These are phyloP conservation scores for Sycophila texana DNA, from an alignment of 2,888 invertebrate genomes.

Conservation along the genomic window DNA sequence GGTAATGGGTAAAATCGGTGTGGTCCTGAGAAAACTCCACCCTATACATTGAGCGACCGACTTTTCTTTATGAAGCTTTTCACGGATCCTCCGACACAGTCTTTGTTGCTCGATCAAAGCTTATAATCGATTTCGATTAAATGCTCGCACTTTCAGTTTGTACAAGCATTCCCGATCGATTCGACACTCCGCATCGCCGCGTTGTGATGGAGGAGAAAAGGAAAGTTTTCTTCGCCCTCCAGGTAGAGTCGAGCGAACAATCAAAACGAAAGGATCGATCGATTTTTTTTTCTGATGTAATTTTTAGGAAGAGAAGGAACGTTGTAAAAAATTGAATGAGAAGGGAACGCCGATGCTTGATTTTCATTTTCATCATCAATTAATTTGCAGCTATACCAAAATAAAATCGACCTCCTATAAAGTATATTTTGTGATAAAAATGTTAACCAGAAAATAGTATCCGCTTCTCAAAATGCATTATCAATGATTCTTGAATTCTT, in stretches of 20 bases:
- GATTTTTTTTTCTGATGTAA: background rate
- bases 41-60: slow-evolving; percentile 5
- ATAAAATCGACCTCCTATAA: background rate
- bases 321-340: background rate
- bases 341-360: too few relatives aligned
- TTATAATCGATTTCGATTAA: slow-evolving; percentile 48
- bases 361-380: too few relatives aligned
- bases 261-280: background rate
- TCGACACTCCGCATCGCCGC: background rate
- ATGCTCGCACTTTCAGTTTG: background rate
- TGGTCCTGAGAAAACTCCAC: background rate
- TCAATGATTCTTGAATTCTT: background rate
- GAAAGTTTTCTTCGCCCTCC: background rate
- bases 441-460: too few relatives aligned
- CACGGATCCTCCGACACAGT: background rate
- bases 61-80: slow-evolving; percentile 1
- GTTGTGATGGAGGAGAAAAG: background rate
- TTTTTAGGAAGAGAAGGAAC: slow-evolving; percentile 3
- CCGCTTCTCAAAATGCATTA: too few relatives aligned
- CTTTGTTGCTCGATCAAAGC: background rate
- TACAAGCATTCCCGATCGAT: background rate
- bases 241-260: background rate
- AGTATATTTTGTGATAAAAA: too few relatives aligned
- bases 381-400: background rate
- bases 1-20: slow-evolving; percentile 19